A percentile compares a stretch with the other conserved stretches of the same genome.
phyloP scores from a whole-genome alignment of 2,888 invertebrate species.

The Xylocampa areola region DNA sequence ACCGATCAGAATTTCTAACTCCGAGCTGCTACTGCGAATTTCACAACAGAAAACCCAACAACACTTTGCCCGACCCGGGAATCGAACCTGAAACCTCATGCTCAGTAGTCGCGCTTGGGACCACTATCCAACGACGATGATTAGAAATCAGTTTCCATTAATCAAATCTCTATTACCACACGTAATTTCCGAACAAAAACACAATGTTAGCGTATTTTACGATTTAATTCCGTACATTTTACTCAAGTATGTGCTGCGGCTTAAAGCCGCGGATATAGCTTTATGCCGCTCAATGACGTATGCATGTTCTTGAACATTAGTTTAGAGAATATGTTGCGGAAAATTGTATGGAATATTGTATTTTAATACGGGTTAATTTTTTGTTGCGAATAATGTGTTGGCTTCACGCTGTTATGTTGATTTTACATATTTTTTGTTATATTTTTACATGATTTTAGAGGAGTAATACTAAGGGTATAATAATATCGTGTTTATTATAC shows the following conservation, averaged over 20 bases:
- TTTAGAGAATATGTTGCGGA: conserved; percentile 24
- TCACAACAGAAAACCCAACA: too few species aligned
- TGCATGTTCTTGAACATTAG: conserved; percentile 21
- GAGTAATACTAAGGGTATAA: too few species aligned
- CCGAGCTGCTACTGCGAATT: too few species aligned
- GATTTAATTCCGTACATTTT: conserved; percentile 68
- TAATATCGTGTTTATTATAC: too few species aligned
- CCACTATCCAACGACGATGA: too few species aligned
- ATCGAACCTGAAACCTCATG: too few species aligned
- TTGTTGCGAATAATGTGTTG: conserved; percentile 5
- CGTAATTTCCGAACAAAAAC: conserved; percentile 54
- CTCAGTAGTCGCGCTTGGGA: too few species aligned
- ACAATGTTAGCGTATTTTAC: conserved; percentile 68
- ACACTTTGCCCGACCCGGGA: too few species aligned
- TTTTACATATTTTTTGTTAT: too few species aligned
- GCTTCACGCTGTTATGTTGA: not conserved
- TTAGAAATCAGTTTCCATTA: not conserved
- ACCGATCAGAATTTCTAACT: too few species aligned
- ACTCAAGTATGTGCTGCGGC: conserved; percentile 60
- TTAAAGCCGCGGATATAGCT: conserved; percentile 54
- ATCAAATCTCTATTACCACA: conserved; percentile 38
- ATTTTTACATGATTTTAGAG: too few species aligned
- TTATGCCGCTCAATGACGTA: conserved; percentile 42
- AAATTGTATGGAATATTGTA: conserved; percentile 14
- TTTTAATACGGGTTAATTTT: conserved; percentile 18